Evolutionary conservation across 1,140 invertebrate species (phyloP).

Genomic region (Zaprionus tsacasi): DNA sequence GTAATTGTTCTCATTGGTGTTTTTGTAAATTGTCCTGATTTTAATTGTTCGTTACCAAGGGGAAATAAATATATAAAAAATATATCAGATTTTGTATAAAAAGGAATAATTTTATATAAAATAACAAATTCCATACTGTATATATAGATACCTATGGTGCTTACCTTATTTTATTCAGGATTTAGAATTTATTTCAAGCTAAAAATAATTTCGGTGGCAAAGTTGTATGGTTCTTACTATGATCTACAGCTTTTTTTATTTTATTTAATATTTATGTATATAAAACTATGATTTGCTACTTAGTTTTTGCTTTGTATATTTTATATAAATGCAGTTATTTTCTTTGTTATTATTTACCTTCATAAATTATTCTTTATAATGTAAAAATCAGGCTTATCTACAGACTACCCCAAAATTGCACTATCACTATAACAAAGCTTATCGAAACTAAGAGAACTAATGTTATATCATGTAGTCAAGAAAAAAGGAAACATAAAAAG

Average conservation of each 20-base stretch:
- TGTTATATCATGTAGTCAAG: conserved; percentile 5
- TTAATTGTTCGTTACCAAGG: neutral
- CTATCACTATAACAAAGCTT: conserved; percentile 24
- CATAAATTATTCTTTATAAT: conserved; percentile 14
- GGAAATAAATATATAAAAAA: conserved; percentile 34
- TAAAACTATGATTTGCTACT: neutral
- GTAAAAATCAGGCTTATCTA: conserved; percentile 44
- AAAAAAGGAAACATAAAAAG: conserved; percentile 16
- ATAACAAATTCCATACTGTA: neutral
- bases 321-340: neutral
- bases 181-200: neutral
- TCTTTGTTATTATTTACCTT: neutral
- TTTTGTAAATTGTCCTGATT: conserved; percentile 36
- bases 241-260: neutral
- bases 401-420: conserved; percentile 24
- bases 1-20: conserved; percentile 25
- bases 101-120: neutral
- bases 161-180: neutral
- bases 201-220: neutral
- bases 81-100: conserved; percentile 12
- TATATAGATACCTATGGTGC: neutral
- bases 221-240: neutral
- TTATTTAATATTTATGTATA: neutral
- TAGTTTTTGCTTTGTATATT: conserved; percentile 9
- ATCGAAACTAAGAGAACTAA: conserved; percentile 29